These are phyloP conservation scores for Rhaphigaster nebulosa DNA, from an alignment of 2,888 invertebrate genomes.

Conservation along the genomic window DNA sequence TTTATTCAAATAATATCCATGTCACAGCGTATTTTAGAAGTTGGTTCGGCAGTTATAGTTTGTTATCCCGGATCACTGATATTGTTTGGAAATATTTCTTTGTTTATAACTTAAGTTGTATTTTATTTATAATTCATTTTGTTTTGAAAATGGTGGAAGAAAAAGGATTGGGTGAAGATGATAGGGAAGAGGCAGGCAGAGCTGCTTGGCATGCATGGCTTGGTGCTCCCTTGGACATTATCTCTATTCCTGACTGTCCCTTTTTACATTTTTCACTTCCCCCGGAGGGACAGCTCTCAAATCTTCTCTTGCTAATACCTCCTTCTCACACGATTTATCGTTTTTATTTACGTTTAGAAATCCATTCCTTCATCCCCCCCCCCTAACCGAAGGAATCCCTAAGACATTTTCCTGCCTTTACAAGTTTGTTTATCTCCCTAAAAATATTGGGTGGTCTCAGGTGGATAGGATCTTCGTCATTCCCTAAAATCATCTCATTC, in stretches of 20 bases:
- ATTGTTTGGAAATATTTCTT: too few species aligned
- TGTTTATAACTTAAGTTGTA: not conserved
- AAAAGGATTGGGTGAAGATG: not conserved
- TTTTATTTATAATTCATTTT: not conserved
- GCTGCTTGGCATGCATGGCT: conserved; percentile 33
- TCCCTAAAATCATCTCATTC: not conserved
- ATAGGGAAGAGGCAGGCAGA: not conserved
- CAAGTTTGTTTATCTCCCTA: not conserved
- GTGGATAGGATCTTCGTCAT: not conserved
- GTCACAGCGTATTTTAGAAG: too few species aligned
- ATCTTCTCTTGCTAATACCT: not conserved
- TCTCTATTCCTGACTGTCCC: conserved; percentile 6
- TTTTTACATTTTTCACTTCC: conserved; percentile 45
- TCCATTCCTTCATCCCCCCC: not conserved
- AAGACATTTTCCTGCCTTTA: not conserved
- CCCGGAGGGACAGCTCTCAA: not conserved
- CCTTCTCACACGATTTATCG: not conserved
- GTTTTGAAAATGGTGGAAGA: not conserved
- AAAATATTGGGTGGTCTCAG: not conserved
- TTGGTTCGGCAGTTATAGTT: too few species aligned
- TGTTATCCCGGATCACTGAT: too few species aligned
- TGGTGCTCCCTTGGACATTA: not conserved
- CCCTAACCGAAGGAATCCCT: not conserved
- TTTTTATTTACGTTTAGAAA: conserved; percentile 11
- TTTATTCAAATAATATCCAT: too few species aligned